A percentile compares a stretch with the other conserved stretches of the same genome.
Conservation (phyloP, 2,797 vertebrate species). For the Rhinogobio ventralis region DNA sequence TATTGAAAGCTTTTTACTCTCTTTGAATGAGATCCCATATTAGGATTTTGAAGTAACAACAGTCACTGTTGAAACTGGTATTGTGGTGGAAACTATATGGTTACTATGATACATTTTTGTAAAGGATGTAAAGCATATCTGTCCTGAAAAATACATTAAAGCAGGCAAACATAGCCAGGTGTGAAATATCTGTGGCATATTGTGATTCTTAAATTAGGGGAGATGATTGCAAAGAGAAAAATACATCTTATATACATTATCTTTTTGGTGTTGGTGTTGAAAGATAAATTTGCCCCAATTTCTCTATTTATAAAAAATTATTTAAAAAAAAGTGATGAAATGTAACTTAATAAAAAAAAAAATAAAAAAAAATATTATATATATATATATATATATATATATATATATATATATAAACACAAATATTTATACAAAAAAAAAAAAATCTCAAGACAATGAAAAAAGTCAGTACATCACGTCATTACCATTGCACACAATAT, state of each 20-base stretch:
- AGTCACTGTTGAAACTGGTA: not conserved
- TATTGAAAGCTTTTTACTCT: not conserved
- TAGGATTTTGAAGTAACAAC: not conserved
- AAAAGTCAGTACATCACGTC: too few relatives aligned
- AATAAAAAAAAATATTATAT: too few relatives aligned
- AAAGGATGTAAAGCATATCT: not conserved
- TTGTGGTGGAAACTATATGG: not conserved
- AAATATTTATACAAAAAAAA: too few relatives aligned
- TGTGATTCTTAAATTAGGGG: not conserved
- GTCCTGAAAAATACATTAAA: not conserved
- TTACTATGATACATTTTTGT: not conserved
- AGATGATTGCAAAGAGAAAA: not conserved
- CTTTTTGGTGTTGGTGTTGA: not conserved
- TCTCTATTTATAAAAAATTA: not conserved
- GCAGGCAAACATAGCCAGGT: not conserved
- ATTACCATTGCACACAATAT: not conserved
- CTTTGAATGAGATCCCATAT: not conserved
- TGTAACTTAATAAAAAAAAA: not conserved
- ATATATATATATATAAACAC: not conserved
- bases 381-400: too few relatives aligned
- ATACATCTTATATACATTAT: not conserved
- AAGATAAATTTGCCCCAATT: not conserved
- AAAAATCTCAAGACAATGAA: not conserved
- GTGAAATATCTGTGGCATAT: not conserved
- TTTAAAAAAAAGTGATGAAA: not conserved